A percentile compares a stretch with the other conserved stretches of the same genome.
Conservation (phyloP, 2,888 invertebrate genomes). For the Drosophila austrosaltans region DNA sequence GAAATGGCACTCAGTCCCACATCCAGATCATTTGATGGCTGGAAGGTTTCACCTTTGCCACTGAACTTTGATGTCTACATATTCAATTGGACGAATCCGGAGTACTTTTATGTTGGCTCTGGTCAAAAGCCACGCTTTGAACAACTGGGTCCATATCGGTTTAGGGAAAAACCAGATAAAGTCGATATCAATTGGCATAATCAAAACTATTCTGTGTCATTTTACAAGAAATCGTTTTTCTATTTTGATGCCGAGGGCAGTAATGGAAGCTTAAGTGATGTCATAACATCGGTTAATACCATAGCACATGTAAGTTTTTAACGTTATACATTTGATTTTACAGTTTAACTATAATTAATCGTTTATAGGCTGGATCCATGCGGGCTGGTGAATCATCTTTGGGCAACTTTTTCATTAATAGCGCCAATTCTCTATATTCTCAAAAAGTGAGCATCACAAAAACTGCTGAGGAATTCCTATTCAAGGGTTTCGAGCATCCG, state of each 20-base stretch:
- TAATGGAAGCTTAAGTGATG: constrained; percentile 88
- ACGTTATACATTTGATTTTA: background rate
- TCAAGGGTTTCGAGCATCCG: constrained; percentile 90
- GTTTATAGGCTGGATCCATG: constrained; percentile 79
- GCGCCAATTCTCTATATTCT: constrained; percentile 12
- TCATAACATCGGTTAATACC: constrained; percentile 89
- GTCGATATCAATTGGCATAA: constrained; percentile 89
- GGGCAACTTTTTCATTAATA: background rate
- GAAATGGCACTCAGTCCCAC: constrained; percentile 87
- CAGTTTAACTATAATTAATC: background rate
- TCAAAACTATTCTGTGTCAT: constrained; percentile 89
- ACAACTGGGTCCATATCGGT: constrained; percentile 87
- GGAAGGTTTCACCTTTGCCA: constrained; percentile 88
- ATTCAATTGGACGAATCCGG: constrained; percentile 92
- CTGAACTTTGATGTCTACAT: constrained; percentile 88
- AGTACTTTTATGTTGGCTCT: constrained; percentile 85
- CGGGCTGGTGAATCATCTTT: constrained; percentile 15
- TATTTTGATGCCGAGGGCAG: constrained; percentile 88
- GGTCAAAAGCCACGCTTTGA: constrained; percentile 85
- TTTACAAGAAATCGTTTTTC: constrained; percentile 88
- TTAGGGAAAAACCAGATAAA: constrained; percentile 88
- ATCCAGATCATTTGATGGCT: constrained; percentile 87
- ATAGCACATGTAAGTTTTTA: constrained; percentile 88
- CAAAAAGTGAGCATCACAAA: constrained; percentile 86
- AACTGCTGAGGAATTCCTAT: constrained; percentile 88